Base-by-base conservation (phyloP, 2,888 invertebrate genomes). In the Nowickia ferox region DNA sequence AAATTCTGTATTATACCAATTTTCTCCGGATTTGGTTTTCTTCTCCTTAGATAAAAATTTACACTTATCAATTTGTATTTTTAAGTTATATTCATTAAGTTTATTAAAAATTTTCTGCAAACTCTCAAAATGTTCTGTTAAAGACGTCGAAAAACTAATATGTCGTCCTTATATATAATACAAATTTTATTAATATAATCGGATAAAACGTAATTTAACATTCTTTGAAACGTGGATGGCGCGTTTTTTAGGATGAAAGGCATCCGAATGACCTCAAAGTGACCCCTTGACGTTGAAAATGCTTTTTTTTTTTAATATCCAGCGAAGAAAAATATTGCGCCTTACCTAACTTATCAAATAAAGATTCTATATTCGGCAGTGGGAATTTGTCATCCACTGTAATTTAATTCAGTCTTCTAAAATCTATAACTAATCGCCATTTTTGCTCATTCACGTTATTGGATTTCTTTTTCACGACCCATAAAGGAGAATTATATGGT, bases 51-150 rank as follows among this genome's bases (percentile, higher is more conserved):
- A 44, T 11, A 63, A 63, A 44, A 63, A 44, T 44, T 10, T 61
- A 61, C 61, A 61, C 61, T 40, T 61, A 61, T 61, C 61, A 61
- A 61, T 61, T 3, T 61, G 63, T 11, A 63, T 5, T 44, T 63
- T 63, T 10, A 63, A 19, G 44, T 63, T 63, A 13, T 19, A 63
- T 44, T 44, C 44, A 44, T 44, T 63, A 3, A 63, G 19, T 19
- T 19, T 44, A 19, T 19, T 22, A 13, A 63, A 63, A 44, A 44
- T 63, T 22, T 44, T 63, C 22, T 44, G n/a, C 19, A 63, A 44
- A 44, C 63, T 63, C n/a, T 63, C 63, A 4, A 22, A 63, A 63
- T 44, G 63, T 15, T 63, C 63, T 11, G 61, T 61, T n/a, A 61
- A 40, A 11, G 61, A 61, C 1, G 61, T 61, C n/a, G 61, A 61